A percentile compares a stretch with the other conserved stretches of the same genome.
Conservation (phyloP, 2,113 vertebrate genomes). For the Campylomormyrus tamandua region DNA sequence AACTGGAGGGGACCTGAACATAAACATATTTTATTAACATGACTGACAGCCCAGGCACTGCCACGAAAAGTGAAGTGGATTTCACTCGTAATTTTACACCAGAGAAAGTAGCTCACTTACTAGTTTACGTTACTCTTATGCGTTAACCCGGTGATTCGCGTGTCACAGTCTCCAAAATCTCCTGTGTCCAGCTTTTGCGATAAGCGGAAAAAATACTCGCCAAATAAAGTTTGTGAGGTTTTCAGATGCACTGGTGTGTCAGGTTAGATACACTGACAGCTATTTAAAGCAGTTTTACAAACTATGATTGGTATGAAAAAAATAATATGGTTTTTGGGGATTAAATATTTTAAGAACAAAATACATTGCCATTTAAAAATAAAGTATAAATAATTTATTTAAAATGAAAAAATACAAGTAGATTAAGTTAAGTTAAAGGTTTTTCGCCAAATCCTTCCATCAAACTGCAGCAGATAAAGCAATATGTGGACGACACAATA, state of each 20-base stretch:
- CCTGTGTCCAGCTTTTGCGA: neutral
- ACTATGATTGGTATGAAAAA: neutral
- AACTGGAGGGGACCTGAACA: neutral
- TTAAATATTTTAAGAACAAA: neutral
- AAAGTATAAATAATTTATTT: neutral
- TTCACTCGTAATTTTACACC: neutral
- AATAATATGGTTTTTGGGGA: neutral
- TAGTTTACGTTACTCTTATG: neutral
- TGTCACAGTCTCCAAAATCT: neutral
- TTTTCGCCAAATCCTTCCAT: neutral
- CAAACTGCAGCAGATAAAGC: neutral
- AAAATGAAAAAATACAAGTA: neutral
- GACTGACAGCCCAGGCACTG: neutral
- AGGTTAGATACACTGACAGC: neutral
- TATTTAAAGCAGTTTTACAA: neutral
- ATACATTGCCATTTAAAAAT: neutral
- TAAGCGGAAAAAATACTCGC: neutral
- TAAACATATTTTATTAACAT: slow-evolving; percentile 1
- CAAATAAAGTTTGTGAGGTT: neutral
- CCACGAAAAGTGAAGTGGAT: neutral
- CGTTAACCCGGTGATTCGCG: neutral
- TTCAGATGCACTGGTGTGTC: neutral
- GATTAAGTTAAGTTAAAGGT: neutral
- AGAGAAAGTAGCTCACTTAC: neutral
- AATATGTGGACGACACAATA: neutral